Percentiles rank a stretch among this genome's conserved stretches.
These are phyloP conservation scores for Toxostoma redivivum DNA, from an alignment of 2,113 vertebrate species.

Conservation along the genomic window DNA sequence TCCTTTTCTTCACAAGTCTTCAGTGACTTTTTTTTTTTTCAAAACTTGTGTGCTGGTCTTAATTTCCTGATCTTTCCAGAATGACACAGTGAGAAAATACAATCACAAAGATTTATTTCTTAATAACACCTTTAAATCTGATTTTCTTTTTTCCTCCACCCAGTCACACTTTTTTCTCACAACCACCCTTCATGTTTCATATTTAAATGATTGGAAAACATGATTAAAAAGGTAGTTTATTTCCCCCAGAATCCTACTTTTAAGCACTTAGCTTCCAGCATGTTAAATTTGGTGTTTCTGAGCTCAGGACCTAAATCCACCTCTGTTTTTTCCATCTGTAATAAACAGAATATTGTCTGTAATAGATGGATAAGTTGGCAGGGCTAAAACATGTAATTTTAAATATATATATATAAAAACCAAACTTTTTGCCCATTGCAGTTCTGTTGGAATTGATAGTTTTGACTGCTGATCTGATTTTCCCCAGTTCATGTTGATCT, in stretches of 20 bases:
- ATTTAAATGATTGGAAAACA: neutral
- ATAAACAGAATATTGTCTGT: neutral
- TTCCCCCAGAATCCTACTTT: neutral
- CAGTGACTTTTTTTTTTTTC: neutral
- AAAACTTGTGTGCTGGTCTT: fast-evolving
- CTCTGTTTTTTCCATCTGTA: fast-evolving
- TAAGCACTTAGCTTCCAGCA: neutral
- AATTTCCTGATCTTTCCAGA: neutral
- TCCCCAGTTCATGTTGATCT: neutral
- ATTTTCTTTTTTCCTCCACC: neutral
- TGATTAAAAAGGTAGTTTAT: neutral
- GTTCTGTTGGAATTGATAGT: neutral
- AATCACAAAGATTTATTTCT: neutral
- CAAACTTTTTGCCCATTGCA: neutral
- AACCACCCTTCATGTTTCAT: neutral
- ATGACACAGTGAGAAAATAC: fast-evolving
- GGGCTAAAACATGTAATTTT: neutral
- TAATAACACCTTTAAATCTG: neutral
- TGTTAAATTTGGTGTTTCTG: fast-evolving
- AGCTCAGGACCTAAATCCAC: neutral
- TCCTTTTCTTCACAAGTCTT: neutral
- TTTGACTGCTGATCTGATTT: neutral
- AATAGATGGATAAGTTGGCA: neutral
- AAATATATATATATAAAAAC: too few relatives aligned
- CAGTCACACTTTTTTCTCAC: neutral